Evolutionary conservation across 2,888 invertebrate species (phyloP), one percentile per base, ranked within the genome.

Genomic region (Drosophila flavopinicola): DNA sequence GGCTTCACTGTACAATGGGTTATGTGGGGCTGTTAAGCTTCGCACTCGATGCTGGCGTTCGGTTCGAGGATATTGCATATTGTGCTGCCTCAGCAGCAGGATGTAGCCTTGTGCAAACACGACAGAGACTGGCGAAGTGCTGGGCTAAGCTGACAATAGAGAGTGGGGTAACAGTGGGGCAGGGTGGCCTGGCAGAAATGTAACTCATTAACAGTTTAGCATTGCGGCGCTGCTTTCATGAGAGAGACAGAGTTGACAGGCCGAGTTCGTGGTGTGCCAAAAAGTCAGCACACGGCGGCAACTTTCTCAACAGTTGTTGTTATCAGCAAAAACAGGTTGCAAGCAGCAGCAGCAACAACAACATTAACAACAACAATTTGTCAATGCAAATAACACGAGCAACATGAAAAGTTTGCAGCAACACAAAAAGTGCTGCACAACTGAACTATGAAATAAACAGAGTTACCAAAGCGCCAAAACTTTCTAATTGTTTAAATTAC

Each of bases 401-500:
- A 64, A 66, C 61, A 75, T 49, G 69, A 51, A 78, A 78, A 78
- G 44, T 79, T 80, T 58, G 32, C 29, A 24, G 38, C 29, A 30
- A 33, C 56, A 52, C 56, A 52, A 42, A 32, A 29, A 41, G 29
- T 41, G 24, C 53, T 66, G 66, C 64, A 61, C 61, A 68, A 37
- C 54, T 64, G 57, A 64, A 60, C 66, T 41, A 65, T 61, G 64
- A 78, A 73, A 73, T 61, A 61, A 61, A 61, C 58, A 66, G 53
- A 63, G 60, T 63, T 67, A 65, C 54, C 59, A 58, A 35, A 57
- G 74, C 49, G 59, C 27, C 58, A 57, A 30, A 80, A 80, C 71
- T 82, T 82, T 82, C 71, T 82, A 85, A 82, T 82, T 80, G 80
- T 82, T 82, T 75, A 52, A 85, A 85, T 71, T 76, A 66, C 64